These are phyloP conservation scores for Cepaea nemoralis DNA, from an alignment of 1,140 invertebrate species.

Conservation along the genomic window DNA sequence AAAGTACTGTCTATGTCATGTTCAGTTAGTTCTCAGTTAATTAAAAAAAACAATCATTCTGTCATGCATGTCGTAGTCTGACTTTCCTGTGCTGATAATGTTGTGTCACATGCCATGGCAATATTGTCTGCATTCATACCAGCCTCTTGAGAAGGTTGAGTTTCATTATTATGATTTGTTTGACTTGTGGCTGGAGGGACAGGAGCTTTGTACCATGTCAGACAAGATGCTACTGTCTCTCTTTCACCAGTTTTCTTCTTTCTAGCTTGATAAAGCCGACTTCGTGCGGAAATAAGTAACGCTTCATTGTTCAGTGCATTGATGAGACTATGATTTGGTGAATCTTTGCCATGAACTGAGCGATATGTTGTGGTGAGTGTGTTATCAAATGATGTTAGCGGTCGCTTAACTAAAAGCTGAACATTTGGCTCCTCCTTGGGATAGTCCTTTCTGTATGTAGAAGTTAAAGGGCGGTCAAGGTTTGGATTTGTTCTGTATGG, in stretches of 20 bases:
- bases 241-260: slow-evolving; percentile 47
- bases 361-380: slow-evolving; percentile 62
- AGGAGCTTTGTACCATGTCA: slow-evolving; percentile 56
- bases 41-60: too few relatives aligned
- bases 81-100: not conserved
- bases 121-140: not conserved
- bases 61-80: not conserved
- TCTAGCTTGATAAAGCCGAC: slow-evolving; percentile 55
- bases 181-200: slow-evolving; percentile 38
- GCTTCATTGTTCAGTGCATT: slow-evolving; percentile 62
- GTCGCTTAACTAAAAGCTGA: slow-evolving; percentile 57
- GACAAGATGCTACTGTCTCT: slow-evolving; percentile 65
- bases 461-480: slow-evolving; percentile 53
- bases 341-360: slow-evolving; percentile 59
- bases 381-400: slow-evolving; percentile 64
- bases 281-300: slow-evolving; percentile 53
- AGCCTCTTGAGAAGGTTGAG: slow-evolving; percentile 6
- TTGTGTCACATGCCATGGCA: not conserved
- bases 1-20: too few relatives aligned
- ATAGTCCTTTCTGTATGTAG: slow-evolving; percentile 64
- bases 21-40: too few relatives aligned
- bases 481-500: slow-evolving; percentile 59
- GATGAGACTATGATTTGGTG: slow-evolving; percentile 58
- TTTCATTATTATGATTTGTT: slow-evolving; percentile 32
- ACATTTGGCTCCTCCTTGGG: slow-evolving; percentile 36